Conservation (phyloP, 2,888 invertebrate species). For the Dexiosoma caninum region DNA sequence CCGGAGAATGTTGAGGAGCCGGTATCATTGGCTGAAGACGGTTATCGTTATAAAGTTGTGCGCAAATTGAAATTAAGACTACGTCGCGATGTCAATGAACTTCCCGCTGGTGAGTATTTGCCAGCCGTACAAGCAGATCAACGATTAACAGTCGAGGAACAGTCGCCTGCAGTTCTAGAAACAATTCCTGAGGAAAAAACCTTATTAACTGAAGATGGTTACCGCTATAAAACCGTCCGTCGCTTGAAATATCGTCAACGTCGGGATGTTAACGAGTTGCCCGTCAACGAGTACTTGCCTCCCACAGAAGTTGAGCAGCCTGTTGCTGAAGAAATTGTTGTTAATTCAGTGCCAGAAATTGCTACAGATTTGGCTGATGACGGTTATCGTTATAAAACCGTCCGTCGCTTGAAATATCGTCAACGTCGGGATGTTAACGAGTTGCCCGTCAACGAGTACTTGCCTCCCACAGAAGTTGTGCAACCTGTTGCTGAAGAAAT, state of each 20-base stretch:
- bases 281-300: constrained; percentile 69
- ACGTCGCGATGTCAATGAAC: constrained; percentile 68
- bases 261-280: constrained; percentile 68
- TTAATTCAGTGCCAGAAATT: constrained; percentile 52
- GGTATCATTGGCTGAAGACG: constrained; percentile 70
- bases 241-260: constrained; percentile 67
- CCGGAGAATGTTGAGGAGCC: constrained; percentile 21
- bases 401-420: constrained; percentile 59
- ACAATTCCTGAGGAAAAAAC: constrained; percentile 22
- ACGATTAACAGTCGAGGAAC: neutral
- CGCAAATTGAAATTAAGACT: constrained; percentile 66
- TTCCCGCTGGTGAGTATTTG: constrained; percentile 67
- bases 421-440: constrained; percentile 69
- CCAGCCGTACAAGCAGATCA: neutral
- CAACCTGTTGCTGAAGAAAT: constrained; percentile 36
- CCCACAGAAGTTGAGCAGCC: constrained; percentile 50
- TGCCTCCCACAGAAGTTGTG: constrained; percentile 66
- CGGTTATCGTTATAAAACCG: constrained; percentile 65
- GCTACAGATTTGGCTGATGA: constrained; percentile 52
- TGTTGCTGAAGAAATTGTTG: constrained; percentile 58
- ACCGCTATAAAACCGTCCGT: constrained; percentile 69
- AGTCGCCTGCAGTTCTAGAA: neutral
- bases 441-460: constrained; percentile 67
- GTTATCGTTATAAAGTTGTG: constrained; percentile 75
- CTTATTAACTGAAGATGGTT: constrained; percentile 61